phyloP scores from a whole-genome alignment of 2,888 invertebrate species.

The Andricus curvator region DNA sequence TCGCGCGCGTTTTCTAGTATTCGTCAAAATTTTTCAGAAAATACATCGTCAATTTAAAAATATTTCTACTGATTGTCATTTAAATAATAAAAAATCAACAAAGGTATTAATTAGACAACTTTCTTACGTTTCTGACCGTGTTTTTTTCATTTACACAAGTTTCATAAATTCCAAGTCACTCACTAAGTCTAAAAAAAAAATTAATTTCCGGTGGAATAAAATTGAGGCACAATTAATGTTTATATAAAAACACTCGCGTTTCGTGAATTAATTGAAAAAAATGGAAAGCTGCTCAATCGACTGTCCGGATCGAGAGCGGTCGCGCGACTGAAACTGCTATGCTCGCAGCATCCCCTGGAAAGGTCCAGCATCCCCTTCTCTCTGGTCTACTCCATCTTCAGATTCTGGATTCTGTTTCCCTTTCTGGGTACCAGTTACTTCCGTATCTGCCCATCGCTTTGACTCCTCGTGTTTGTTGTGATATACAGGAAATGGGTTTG shows the following conservation, averaged over 20 bases:
- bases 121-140: background rate
- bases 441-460: slow-evolving; percentile 8
- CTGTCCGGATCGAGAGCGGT: slow-evolving; percentile 72
- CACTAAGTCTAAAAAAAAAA: background rate
- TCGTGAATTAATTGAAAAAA: background rate
- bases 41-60: too few relatives aligned
- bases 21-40: too few relatives aligned
- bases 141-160: background rate
- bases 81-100: too few relatives aligned
- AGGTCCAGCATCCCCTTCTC: slow-evolving; percentile 49
- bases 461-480: slow-evolving; percentile 6
- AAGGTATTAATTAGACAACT: background rate
- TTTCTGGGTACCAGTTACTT: background rate
- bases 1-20: too few relatives aligned
- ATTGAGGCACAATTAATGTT: background rate
- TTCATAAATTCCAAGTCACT: background rate
- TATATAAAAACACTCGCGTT: background rate
- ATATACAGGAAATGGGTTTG: slow-evolving; percentile 12
- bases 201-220: background rate
- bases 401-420: slow-evolving; percentile 34
- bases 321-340: slow-evolving; percentile 72
- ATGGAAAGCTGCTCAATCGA: slow-evolving; percentile 62
- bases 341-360: slow-evolving; percentile 66
- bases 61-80: too few relatives aligned
- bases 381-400: slow-evolving; percentile 52